Base-by-base conservation (phyloP, 2,888 invertebrate species). In the Sinodicranocentrus sp. region DNA sequence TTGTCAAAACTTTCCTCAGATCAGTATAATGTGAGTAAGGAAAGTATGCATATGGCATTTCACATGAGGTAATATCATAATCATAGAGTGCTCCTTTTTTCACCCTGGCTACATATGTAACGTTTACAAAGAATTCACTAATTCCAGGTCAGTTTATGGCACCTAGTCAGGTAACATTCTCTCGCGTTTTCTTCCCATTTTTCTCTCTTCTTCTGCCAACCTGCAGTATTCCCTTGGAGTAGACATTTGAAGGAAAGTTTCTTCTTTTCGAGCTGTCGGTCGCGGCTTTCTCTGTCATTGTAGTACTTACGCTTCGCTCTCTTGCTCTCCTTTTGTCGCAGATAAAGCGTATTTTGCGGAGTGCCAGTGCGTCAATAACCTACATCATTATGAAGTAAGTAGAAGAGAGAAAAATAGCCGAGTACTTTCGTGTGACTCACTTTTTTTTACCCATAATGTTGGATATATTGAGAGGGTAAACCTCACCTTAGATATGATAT, bases 11-110 rank as follows among this genome's bases (percentile, higher is more conserved):
- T 43, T 77, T 28, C 52, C 26, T 19, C 15, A 10, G 48, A 8
- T 23, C 13, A 44, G n/a, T 63, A 52, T 59, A 57, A 33, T 48
- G 23, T 39, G 19, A 23, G 13, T 15, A 43, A 10, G 54, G 19
- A 39, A 63, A 80, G 72, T 75, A 48, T 82, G 72, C 82, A 82
- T 68, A 68, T 75, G 73, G 68, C 67, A 75, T 82, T 82, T 75
- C 73, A 57, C 73, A 75, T 82, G 82, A 68, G 73, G 61, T 68
- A 82, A 75, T 75, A 54, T 48, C 26, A 75, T 75, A 39, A 77
- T 67, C 63, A 57, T 57, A 23, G 57, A 2, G 21, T 15, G 28
- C 59, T 71, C 48, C 33, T 65, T 54, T 54, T 25, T 57, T 26
- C 72, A 15, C 44, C 21, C 65, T 44, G 39, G 54, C 43, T 54